A percentile compares a stretch with the other conserved stretches of the same genome.
phyloP scores from a whole-genome alignment of 2,113 vertebrate genomes.

The Saguinus imperator region DNA sequence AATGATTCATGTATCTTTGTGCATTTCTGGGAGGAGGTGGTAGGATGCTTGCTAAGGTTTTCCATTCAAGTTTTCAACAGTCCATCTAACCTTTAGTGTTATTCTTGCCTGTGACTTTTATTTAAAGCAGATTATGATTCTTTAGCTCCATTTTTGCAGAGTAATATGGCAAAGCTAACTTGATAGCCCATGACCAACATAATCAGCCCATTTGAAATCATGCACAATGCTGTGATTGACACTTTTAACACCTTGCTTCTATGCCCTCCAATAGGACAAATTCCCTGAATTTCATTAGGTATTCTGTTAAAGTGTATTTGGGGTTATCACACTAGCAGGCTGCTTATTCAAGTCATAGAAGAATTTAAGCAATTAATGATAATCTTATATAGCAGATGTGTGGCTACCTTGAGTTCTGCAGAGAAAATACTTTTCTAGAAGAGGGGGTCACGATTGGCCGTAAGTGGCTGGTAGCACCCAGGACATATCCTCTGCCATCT shows the following conservation, averaged over 20 bases:
- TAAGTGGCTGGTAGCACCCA: background rate
- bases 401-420: background rate
- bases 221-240: background rate
- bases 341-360: background rate
- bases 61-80: background rate
- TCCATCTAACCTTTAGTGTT: background rate
- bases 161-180: slow-evolving; percentile 27
- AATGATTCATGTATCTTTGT: background rate
- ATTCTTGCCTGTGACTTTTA: background rate
- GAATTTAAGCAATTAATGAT: background rate
- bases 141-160: slow-evolving; percentile 65
- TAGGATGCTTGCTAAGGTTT: background rate
- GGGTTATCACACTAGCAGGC: background rate
- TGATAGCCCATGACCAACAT: background rate
- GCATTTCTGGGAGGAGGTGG: background rate
- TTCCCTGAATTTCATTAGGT: background rate
- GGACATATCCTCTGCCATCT: background rate
- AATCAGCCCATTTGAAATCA: background rate
- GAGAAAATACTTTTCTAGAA: background rate
- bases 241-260: background rate
- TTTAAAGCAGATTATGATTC: slow-evolving; percentile 15
- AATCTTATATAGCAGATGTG: background rate
- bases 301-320: too few species aligned
- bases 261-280: too few species aligned
- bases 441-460: background rate